These are phyloP conservation scores for Cyphomyrus discorhynchus DNA, from an alignment of 2,113 vertebrate species.

Conservation along the genomic window DNA sequence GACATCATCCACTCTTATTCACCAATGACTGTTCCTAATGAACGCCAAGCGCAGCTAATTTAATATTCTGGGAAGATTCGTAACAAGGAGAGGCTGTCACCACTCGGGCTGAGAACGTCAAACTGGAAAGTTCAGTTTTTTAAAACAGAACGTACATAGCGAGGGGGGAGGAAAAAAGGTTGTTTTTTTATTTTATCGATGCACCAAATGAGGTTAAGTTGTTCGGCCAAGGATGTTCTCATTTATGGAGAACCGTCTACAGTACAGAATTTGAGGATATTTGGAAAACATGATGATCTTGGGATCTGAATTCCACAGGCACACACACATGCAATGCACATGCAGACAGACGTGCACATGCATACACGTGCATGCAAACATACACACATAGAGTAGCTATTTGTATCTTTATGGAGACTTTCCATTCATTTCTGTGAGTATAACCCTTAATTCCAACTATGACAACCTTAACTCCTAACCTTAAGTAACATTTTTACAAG, in stretches of 20 bases:
- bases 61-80: constrained; percentile 12
- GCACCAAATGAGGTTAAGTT: background rate
- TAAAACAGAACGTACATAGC: background rate
- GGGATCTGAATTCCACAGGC: background rate
- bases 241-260: background rate
- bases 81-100: constrained; percentile 1
- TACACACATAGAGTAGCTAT: background rate
- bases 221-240: background rate
- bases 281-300: background rate
- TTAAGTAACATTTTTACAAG: no score
- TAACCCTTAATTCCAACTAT: background rate
- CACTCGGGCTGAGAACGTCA: background rate
- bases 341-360: background rate
- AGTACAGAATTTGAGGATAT: background rate
- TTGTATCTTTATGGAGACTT: background rate
- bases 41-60: background rate
- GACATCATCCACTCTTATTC: constrained; percentile 7
- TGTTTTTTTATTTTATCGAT: background rate
- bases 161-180: background rate
- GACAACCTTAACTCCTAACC: background rate
- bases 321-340: background rate
- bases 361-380: background rate
- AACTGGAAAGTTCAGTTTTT: background rate
- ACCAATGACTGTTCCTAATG: background rate
- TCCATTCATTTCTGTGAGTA: background rate